phyloP scores from a whole-genome alignment of 2,888 invertebrate species.

The Cryptocephalus primarius region DNA sequence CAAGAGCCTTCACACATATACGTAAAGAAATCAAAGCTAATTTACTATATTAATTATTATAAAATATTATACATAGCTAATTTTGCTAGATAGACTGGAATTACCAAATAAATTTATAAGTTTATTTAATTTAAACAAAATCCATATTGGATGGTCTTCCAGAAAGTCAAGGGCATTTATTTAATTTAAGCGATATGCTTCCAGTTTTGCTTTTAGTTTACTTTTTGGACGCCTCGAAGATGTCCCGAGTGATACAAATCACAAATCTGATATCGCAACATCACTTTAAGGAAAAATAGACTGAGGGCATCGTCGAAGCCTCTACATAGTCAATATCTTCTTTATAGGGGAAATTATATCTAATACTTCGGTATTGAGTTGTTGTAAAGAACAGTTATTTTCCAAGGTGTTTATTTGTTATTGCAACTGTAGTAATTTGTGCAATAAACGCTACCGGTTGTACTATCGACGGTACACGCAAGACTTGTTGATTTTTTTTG shows the following conservation, averaged over 20 bases:
- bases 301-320: too few relatives aligned
- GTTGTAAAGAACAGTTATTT: conserved; percentile 40
- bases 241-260: too few relatives aligned
- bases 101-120: conserved; percentile 22
- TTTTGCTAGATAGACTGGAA: conserved; percentile 26
- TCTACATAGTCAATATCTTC: too few relatives aligned
- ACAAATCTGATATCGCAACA: too few relatives aligned
- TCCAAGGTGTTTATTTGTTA: conserved; percentile 31
- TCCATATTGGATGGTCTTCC: conserved; percentile 20
- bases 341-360: too few relatives aligned
- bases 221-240: too few relatives aligned
- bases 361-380: conserved; percentile 10
- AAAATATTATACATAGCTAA: too few relatives aligned
- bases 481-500: conserved; percentile 18
- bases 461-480: conserved; percentile 19
- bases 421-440: conserved; percentile 23
- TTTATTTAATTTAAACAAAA: conserved; percentile 1
- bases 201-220: too few relatives aligned
- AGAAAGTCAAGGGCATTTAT: conserved; percentile 12
- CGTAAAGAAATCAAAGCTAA: too few relatives aligned
- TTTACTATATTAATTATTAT: too few relatives aligned
- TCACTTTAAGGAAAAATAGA: too few relatives aligned
- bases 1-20: too few relatives aligned
- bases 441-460: conserved; percentile 31
- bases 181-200: not conserved